Conservation (phyloP, 1,140 invertebrate genomes). For the Whitmania pigra region DNA sequence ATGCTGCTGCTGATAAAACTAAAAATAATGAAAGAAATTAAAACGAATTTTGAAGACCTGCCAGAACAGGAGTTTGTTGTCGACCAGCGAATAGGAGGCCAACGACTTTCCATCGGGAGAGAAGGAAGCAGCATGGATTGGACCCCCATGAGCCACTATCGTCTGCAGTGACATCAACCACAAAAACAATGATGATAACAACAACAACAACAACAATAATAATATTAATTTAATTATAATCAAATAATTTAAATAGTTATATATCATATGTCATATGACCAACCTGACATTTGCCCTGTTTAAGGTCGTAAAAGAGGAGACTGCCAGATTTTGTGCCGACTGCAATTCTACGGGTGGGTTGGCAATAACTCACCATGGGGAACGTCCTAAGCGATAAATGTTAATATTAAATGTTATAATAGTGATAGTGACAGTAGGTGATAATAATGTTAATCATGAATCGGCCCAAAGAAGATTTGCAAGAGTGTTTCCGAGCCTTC, state of each 20-base stretch:
- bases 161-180: constrained; percentile 46
- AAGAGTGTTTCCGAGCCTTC: too few relatives aligned
- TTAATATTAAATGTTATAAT: too few relatives aligned
- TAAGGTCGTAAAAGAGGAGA: constrained; percentile 85
- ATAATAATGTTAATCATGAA: too few relatives aligned
- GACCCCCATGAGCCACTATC: constrained; percentile 67
- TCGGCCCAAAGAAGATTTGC: too few relatives aligned
- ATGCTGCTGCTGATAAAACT: constrained; percentile 1
- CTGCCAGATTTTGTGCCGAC: constrained; percentile 84
- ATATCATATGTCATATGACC: constrained; percentile 13
- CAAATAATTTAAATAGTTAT: background rate
- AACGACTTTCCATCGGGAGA: constrained; percentile 93
- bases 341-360: constrained; percentile 78
- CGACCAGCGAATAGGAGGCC: constrained; percentile 83
- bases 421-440: constrained; percentile 8
- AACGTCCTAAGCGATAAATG: constrained; percentile 39
- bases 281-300: constrained; percentile 76
- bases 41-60: constrained; percentile 55
- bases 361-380: constrained; percentile 68
- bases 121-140: constrained; percentile 83
- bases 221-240: background rate
- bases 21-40: background rate
- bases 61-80: constrained; percentile 94
- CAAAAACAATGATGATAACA: constrained; percentile 20
- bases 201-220: background rate